phyloP scores from a whole-genome alignment of 2,888 invertebrate genomes.

The Alentia gelatinosa region DNA sequence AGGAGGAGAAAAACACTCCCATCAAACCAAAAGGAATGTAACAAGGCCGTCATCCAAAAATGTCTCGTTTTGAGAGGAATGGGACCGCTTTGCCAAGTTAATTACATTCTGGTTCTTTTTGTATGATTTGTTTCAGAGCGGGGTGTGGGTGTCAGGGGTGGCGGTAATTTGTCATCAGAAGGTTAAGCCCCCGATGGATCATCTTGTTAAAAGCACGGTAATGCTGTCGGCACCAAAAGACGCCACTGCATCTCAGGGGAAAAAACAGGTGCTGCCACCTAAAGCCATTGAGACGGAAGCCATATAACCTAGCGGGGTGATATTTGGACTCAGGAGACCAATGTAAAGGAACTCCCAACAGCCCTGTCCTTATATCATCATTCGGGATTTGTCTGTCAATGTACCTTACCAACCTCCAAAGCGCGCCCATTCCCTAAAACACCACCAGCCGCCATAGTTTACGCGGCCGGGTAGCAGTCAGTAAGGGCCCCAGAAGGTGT shows the following conservation, averaged over 20 bases:
- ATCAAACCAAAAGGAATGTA: not conserved
- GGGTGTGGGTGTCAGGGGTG: not conserved
- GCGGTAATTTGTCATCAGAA: not conserved
- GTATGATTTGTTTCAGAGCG: not conserved
- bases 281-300: not conserved
- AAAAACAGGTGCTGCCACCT: not conserved
- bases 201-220: not conserved
- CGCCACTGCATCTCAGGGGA: not conserved
- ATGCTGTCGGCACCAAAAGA: not conserved
- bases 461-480: not conserved
- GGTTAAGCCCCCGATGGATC: not conserved
- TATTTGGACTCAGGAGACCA: not conserved
- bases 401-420: too few species aligned
- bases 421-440: too few species aligned
- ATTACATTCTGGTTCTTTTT: not conserved
- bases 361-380: not conserved
- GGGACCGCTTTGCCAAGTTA: not conserved
- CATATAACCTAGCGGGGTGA: not conserved
- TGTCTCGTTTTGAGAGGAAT: not conserved
- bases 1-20: not conserved
- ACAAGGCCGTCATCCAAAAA: not conserved
- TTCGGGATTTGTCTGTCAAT: not conserved
- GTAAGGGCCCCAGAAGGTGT: not conserved
- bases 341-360: not conserved
- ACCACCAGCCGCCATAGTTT: too few species aligned